Percentiles rank a stretch among this genome's conserved stretches.
phyloP scores from a whole-genome alignment of 2,113 vertebrate species.

The Platichthys flesus region DNA sequence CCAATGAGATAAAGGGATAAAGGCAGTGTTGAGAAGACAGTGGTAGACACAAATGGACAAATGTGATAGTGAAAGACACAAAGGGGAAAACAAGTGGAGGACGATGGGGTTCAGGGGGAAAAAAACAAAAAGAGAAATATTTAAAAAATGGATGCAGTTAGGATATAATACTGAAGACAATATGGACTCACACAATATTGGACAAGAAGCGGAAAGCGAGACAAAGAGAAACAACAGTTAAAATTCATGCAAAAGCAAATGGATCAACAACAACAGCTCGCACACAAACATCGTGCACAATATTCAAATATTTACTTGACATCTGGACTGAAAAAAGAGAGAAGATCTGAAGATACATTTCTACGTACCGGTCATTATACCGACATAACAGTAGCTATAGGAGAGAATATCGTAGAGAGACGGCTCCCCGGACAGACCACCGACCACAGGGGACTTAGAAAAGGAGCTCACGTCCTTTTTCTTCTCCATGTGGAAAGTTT shows the following conservation, averaged over 20 bases:
- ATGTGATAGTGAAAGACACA: constrained; percentile 19
- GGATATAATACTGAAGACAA: constrained; percentile 46
- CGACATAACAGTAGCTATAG: constrained; percentile 93
- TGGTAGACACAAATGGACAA: constrained; percentile 25
- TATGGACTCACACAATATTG: constrained; percentile 79
- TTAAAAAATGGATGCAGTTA: constrained; percentile 22
- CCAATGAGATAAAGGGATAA: constrained; percentile 38
- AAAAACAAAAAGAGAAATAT: constrained; percentile 30
- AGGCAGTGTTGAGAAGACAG: constrained; percentile 35
- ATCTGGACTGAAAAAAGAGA: background rate
- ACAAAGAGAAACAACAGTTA: constrained; percentile 81
- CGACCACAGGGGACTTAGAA: constrained; percentile 78
- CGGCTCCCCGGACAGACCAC: constrained; percentile 81
- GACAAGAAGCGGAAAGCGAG: constrained; percentile 72
- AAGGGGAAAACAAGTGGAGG: constrained; percentile 13
- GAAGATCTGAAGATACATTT: background rate
- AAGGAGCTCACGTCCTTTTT: constrained; percentile 87
- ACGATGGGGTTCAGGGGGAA: constrained; percentile 9
- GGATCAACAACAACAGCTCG: constrained; percentile 15
- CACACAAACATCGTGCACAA: background rate
- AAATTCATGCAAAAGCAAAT: constrained; percentile 73
- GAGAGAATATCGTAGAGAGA: constrained; percentile 86
- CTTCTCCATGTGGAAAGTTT: constrained; percentile 83
- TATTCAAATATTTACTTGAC: background rate
- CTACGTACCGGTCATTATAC: constrained; percentile 89